Percentiles rank a stretch among this genome's conserved stretches.
Evolutionary conservation across 2,888 invertebrate genomes (phyloP).

Genomic region (Apodemia mormo): DNA sequence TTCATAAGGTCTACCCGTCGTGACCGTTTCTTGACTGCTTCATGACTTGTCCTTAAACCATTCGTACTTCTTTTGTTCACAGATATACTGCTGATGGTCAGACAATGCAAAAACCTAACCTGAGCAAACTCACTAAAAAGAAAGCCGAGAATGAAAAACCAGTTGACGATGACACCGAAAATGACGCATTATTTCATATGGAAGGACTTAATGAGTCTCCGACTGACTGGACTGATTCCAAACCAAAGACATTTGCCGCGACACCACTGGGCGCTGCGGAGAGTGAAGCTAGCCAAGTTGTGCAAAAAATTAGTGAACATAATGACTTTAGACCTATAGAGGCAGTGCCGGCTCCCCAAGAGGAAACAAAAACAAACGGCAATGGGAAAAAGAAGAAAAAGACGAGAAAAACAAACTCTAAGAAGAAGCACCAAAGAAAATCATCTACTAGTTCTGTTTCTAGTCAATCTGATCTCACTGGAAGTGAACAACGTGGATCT

Average conservation of each 20-base stretch:
- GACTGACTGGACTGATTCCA: slow-evolving; percentile 75
- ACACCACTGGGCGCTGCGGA: slow-evolving; percentile 73
- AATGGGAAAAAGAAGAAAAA: slow-evolving; percentile 88
- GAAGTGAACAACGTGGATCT: slow-evolving; percentile 65
- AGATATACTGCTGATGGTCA: slow-evolving; percentile 83
- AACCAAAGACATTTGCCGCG: slow-evolving; percentile 80
- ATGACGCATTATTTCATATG: slow-evolving; percentile 87
- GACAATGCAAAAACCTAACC: slow-evolving; percentile 79
- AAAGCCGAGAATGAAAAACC: slow-evolving; percentile 51
- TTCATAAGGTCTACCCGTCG: too few relatives aligned
- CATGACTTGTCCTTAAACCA: background rate
- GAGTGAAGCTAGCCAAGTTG: slow-evolving; percentile 76
- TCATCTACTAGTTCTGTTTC: slow-evolving; percentile 81
- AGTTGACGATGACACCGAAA: slow-evolving; percentile 54
- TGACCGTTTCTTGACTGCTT: too few relatives aligned
- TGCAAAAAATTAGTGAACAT: slow-evolving; percentile 83
- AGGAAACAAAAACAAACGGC: slow-evolving; percentile 79
- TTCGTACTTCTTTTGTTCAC: slow-evolving; percentile 9
- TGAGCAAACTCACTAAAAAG: slow-evolving; percentile 75
- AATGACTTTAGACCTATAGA: slow-evolving; percentile 85
- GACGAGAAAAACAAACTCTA: slow-evolving; percentile 89
- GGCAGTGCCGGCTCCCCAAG: slow-evolving; percentile 55
- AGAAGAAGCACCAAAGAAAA: slow-evolving; percentile 90
- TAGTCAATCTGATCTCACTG: slow-evolving; percentile 77
- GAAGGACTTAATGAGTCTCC: slow-evolving; percentile 81